These are phyloP conservation scores for Cyprinodon diabolis DNA, from an alignment of 2,797 vertebrate genomes.

Conservation along the genomic window DNA sequence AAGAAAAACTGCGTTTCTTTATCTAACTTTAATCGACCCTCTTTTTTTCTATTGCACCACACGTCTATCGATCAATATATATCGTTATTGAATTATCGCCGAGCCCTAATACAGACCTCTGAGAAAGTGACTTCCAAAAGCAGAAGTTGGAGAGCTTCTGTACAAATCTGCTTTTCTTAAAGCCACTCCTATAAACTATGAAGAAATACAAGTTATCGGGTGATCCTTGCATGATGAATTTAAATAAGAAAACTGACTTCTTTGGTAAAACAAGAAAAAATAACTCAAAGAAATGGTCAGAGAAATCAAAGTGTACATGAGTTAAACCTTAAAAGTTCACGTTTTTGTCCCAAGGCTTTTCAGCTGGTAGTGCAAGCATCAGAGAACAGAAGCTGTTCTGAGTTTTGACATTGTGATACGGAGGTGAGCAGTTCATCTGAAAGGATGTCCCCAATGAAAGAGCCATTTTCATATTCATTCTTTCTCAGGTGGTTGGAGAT, in stretches of 20 bases:
- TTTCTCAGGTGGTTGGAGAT: background rate
- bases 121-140: too few species aligned
- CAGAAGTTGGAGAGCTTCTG: too few species aligned
- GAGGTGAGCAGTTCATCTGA: conserved; percentile 36
- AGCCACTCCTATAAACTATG: background rate
- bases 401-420: conserved; percentile 17
- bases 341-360: conserved; percentile 16
- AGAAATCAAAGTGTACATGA: conserved; percentile 8
- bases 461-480: conserved; percentile 9
- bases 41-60: too few species aligned
- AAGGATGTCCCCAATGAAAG: conserved; percentile 27
- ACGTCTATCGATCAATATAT: too few species aligned
- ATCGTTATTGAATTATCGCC: too few species aligned
- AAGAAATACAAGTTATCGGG: background rate
- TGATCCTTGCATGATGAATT: background rate
- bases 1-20: too few species aligned
- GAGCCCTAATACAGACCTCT: too few species aligned
- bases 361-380: background rate
- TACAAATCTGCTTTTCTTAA: background rate
- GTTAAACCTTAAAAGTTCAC: conserved; percentile 4
- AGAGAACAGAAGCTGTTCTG: background rate
- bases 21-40: too few species aligned
- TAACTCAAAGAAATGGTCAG: conserved; percentile 5
- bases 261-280: background rate
- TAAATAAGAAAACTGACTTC: background rate